These are phyloP conservation scores for Apamea anceps DNA, from an alignment of 2,888 invertebrate genomes.

Conservation along the genomic window DNA sequence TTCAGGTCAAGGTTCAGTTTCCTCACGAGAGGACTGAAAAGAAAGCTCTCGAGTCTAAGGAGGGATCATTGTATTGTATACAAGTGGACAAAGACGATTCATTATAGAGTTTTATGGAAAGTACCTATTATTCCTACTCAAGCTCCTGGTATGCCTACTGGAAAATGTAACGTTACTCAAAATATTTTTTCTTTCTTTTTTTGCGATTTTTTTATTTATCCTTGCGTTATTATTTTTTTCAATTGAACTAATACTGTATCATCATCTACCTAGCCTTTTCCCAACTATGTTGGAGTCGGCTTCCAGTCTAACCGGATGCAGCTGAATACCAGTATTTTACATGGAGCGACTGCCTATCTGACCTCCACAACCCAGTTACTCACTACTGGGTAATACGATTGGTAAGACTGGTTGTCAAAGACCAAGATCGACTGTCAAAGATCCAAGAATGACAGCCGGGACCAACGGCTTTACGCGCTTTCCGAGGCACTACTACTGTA, in stretches of 20 bases:
- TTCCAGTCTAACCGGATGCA: too few species aligned
- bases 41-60: slow-evolving; percentile 39
- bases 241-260: neutral
- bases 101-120: slow-evolving; percentile 37
- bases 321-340: too few species aligned
- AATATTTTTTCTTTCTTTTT: neutral
- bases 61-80: slow-evolving; percentile 51
- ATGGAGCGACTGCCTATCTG: too few species aligned
- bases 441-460: too few species aligned
- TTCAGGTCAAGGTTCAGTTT: slow-evolving; percentile 43
- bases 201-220: neutral
- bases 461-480: too few species aligned
- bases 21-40: slow-evolving; percentile 32
- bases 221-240: neutral
- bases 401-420: too few species aligned
- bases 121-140: slow-evolving; percentile 32
- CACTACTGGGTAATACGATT: too few species aligned
- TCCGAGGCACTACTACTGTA: too few species aligned
- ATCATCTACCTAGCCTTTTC: too few species aligned
- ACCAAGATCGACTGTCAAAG: too few species aligned
- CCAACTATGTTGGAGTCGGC: too few species aligned
- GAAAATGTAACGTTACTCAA: neutral
- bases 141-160: neutral
- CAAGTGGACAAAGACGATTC: slow-evolving; percentile 51
- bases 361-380: too few species aligned